Evolutionary conservation across 2,797 vertebrate genomes (phyloP).

Genomic region (Sebastolobus altivelis): DNA sequence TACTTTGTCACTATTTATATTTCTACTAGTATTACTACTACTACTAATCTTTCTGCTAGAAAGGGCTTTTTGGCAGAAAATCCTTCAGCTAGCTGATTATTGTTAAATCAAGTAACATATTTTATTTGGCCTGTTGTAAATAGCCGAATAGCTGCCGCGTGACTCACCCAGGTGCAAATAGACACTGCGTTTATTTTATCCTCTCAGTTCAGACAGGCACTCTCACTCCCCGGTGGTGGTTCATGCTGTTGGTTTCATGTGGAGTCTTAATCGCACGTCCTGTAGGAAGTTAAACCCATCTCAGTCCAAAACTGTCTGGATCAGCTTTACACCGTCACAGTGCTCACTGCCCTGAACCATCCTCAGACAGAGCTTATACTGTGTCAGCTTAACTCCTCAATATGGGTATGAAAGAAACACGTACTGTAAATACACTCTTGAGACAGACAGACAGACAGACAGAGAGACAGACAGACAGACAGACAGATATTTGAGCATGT

Average conservation of each 20-base stretch:
- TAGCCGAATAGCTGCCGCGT: too few species aligned
- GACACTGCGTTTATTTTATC: background rate
- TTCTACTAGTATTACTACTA: too few species aligned
- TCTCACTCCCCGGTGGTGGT: background rate
- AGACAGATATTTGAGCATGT: background rate
- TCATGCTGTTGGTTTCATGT: conserved; percentile 11
- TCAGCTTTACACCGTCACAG: conserved; percentile 21
- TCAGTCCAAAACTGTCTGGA: conserved; percentile 25
- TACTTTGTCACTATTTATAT: too few species aligned
- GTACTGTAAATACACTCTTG: background rate
- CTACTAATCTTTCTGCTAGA: too few species aligned
- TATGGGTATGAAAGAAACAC: background rate
- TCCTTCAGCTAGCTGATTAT: too few species aligned
- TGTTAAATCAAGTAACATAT: too few species aligned
- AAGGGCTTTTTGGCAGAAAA: too few species aligned
- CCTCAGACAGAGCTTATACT: conserved; percentile 11
- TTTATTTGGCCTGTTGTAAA: too few species aligned
- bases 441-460: background rate
- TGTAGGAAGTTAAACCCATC: conserved; percentile 17
- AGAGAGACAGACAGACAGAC: background rate
- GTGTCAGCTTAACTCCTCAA: conserved; percentile 35
- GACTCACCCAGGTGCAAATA: too few species aligned
- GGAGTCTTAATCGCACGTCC: conserved; percentile 12
- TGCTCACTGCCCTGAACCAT: conserved; percentile 8
- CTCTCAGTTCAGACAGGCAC: background rate